These are phyloP conservation scores for Drosophila bocki DNA, from an alignment of 1,140 invertebrate species.

Conservation along the genomic window DNA sequence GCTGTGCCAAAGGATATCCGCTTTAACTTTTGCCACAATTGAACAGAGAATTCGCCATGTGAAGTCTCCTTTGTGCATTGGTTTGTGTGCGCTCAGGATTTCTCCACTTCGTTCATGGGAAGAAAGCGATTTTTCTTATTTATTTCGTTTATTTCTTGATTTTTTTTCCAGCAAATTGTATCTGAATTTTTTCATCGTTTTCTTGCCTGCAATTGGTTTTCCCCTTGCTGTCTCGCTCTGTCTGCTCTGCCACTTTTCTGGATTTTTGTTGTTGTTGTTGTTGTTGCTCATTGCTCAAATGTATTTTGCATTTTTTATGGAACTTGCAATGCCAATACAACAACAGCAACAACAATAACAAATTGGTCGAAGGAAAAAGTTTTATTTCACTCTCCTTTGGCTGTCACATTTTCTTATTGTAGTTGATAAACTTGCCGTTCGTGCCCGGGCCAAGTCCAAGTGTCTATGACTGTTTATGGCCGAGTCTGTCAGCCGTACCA, in stretches of 20 bases:
- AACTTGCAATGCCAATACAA: conserved; percentile 60
- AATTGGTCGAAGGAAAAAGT: conserved; percentile 66
- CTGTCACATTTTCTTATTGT: conserved; percentile 82
- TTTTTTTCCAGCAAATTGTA: conserved; percentile 41
- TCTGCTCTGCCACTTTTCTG: conserved; percentile 44
- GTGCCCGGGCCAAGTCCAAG: conserved; percentile 67
- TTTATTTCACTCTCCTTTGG: conserved; percentile 56
- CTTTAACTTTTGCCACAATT: conserved; percentile 56
- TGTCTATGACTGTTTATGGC: conserved; percentile 82
- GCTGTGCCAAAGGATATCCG: conserved; percentile 55
- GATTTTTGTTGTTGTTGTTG: conserved; percentile 21
- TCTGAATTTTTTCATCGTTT: conserved; percentile 47
- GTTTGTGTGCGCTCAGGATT: conserved; percentile 29
- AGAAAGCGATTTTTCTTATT: conserved; percentile 57
- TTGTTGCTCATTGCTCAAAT: conserved; percentile 57
- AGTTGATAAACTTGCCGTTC: conserved; percentile 75
- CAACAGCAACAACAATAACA: conserved; percentile 46
- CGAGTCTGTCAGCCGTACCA: conserved; percentile 41
- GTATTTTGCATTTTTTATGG: conserved; percentile 76
- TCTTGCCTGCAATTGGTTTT: conserved; percentile 67
- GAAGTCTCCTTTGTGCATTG: conserved; percentile 28
- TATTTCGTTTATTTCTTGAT: conserved; percentile 46
- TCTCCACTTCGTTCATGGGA: conserved; percentile 39
- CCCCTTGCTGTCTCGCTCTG: conserved; percentile 30
- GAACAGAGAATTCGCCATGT: conserved; percentile 46